Percentiles rank a stretch among this genome's conserved stretches.
Conservation (phyloP, 2,888 invertebrate genomes). For the Dyspetes luteomarginatus region DNA sequence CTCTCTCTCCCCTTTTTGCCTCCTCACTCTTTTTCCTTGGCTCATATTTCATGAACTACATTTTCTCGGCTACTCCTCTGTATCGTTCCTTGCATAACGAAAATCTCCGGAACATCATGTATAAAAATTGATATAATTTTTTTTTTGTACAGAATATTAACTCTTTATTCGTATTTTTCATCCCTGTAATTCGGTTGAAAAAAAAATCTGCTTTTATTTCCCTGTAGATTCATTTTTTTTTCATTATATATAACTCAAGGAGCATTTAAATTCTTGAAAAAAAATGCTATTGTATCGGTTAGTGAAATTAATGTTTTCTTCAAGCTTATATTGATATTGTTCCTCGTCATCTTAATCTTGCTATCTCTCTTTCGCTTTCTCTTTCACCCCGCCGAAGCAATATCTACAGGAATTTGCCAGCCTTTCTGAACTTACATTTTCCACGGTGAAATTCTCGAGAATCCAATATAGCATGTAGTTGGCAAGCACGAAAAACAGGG, state of each 20-base stretch:
- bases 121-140: neutral
- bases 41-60: conserved; percentile 17
- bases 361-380: neutral
- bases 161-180: neutral
- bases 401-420: neutral
- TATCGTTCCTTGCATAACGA: neutral
- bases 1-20: neutral
- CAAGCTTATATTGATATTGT: neutral
- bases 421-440: neutral
- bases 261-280: neutral
- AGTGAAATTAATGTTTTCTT: neutral
- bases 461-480: neutral
- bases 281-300: too few species aligned
- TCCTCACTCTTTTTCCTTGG: neutral
- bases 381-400: too few species aligned
- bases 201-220: neutral
- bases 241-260: too few species aligned
- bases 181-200: neutral
- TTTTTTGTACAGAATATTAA: neutral
- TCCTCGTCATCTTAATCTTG: neutral
- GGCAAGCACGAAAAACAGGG: neutral
- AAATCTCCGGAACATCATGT: neutral
- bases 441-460: neutral
- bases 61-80: neutral
- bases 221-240: neutral